Evolutionary conservation across 1,140 invertebrate genomes (phyloP), one percentile per base, ranked within the genome.

Genomic region (Halictus rubicundus): DNA sequence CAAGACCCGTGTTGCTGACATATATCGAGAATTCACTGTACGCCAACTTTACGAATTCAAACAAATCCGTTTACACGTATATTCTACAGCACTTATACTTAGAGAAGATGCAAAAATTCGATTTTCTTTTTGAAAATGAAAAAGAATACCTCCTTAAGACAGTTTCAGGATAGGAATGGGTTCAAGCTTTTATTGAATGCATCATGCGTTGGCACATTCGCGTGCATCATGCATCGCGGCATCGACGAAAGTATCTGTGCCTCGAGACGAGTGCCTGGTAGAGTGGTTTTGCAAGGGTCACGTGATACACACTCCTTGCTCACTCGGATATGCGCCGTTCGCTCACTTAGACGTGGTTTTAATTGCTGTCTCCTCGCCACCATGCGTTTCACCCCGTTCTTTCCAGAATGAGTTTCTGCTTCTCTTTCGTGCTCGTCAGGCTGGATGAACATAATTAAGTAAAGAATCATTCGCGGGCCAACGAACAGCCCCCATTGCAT

Each of bases 331-430:
- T 21, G 49, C 25, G 2, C 16, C 39, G 27, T 60, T 73, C 71
- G 70, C 37, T 72, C 42, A 27, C 60, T 64, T 64, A 73, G 39
- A 60, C 60, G 42, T 46, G 39, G 57, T 42, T 73, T 73, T 73
- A 73, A 73, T 73, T 73, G 46, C 57, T 73, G 27, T 37, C 25
- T 49, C 42, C 25, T 32, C 46, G 27, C 3, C 59, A 39, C 39
- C 39, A 9, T 52, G 60, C 14, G 25, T 27, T 21, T 19, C 39
- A n/a, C 2, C 37, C n/a, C 32, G 19, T 37, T 69, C 68, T 10
- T 19, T 19, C 49, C 19, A 23, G 27, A 39, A 59, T n/a, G n/a
- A 70, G 68, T 59, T 70, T 57, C 52, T 14, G 70, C 37, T 49
- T 72, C 25, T 42, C 39, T 73, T 64, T 64, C 60, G 42, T 37